Percentiles rank a stretch among this genome's conserved stretches.
Evolutionary conservation across 2,113 vertebrate genomes (phyloP).

Genomic region (Tylochromis polylepis): DNA sequence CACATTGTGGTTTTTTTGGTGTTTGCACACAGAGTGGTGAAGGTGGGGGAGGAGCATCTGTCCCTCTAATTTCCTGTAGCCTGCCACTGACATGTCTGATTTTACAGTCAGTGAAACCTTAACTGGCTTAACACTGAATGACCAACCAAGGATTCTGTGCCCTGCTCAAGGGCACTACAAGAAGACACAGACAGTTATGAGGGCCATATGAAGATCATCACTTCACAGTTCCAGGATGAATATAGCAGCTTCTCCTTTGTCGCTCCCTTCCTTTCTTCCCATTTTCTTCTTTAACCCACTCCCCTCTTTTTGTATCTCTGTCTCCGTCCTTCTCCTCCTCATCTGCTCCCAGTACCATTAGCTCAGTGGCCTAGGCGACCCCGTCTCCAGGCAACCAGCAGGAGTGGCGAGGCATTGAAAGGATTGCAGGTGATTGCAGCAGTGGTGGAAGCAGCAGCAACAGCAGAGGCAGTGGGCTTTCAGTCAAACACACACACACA

Average conservation of each 20-base stretch:
- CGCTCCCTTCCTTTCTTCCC: neutral
- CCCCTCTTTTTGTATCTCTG: neutral
- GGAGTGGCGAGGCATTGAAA: conserved; percentile 55
- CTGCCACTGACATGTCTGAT: neutral
- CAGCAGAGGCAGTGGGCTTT: conserved; percentile 25
- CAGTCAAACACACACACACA: conserved; percentile 1
- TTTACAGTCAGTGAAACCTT: neutral
- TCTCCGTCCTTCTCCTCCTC: conserved; percentile 25
- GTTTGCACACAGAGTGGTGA: neutral
- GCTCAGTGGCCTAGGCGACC: conserved; percentile 55
- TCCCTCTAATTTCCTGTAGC: neutral
- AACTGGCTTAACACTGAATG: neutral
- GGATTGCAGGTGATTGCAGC: conserved; percentile 80
- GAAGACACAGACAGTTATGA: neutral
- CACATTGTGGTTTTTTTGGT: neutral
- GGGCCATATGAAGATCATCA: neutral
- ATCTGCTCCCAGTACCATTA: conserved; percentile 34
- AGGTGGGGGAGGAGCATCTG: neutral
- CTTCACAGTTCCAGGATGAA: neutral
- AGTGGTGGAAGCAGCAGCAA: conserved; percentile 30
- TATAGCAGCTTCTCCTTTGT: neutral
- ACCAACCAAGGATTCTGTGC: neutral
- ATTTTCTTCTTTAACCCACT: neutral
- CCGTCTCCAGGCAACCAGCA: conserved; percentile 70
- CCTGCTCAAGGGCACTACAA: neutral